These are phyloP conservation scores for Diorhabda elongata DNA, from an alignment of 1,140 invertebrate genomes.

Conservation along the genomic window DNA sequence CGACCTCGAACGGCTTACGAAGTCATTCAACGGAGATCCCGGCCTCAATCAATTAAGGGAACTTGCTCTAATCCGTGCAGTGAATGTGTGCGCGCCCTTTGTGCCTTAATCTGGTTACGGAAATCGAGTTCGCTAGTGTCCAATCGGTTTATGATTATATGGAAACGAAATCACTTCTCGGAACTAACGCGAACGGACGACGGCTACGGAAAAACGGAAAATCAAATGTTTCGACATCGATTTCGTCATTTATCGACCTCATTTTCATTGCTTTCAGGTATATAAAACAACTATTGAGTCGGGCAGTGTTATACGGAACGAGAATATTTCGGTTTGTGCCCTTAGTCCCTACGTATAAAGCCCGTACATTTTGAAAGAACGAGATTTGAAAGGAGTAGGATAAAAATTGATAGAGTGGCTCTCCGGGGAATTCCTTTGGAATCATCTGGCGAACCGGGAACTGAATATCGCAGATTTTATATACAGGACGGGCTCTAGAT, in stretches of 20 bases:
- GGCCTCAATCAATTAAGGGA: constrained; percentile 1
- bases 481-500: background rate
- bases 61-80: background rate
- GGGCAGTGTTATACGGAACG: no score
- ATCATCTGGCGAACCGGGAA: constrained; percentile 10
- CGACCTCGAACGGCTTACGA: background rate
- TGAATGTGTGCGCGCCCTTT: background rate
- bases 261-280: no score
- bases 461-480: background rate
- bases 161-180: background rate
- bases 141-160: constrained; percentile 12
- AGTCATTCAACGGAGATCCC: constrained; percentile 1
- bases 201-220: background rate
- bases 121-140: constrained; percentile 9
- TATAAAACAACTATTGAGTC: no score
- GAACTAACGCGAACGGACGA: background rate
- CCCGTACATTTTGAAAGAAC: background rate
- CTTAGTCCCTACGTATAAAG: background rate
- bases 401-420: constrained; percentile 9
- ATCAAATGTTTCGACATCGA: background rate
- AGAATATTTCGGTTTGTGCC: background rate
- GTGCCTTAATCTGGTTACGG: constrained; percentile 1
- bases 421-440: constrained; percentile 5
- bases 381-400: background rate
- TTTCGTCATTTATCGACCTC: background rate